These are phyloP conservation scores for Anthrax anthrax DNA, from an alignment of 2,888 invertebrate species.

Conservation along the genomic window DNA sequence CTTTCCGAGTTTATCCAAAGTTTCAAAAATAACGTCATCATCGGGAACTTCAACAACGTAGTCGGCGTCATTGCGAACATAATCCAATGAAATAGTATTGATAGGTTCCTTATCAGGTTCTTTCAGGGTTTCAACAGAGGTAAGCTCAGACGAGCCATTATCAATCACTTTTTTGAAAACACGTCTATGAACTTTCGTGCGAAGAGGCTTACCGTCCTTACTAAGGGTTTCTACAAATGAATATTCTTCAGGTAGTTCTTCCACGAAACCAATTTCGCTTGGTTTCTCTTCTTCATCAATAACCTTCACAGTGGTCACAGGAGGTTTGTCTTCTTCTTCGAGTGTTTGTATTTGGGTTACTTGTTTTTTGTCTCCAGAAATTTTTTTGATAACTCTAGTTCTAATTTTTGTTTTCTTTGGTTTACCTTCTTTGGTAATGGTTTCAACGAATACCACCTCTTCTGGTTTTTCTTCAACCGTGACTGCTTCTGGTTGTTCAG, in stretches of 20 bases:
- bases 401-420: constrained; percentile 20
- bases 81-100: constrained; percentile 20
- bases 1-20: constrained; percentile 17
- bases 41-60: constrained; percentile 27
- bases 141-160: constrained; percentile 22
- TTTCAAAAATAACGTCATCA: constrained; percentile 24
- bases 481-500: constrained; percentile 14
- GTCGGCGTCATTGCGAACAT: constrained; percentile 20
- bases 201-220: constrained; percentile 25
- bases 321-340: constrained; percentile 20
- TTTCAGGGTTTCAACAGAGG: constrained; percentile 20
- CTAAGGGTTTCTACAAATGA: constrained; percentile 28
- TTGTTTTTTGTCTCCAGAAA: constrained; percentile 17
- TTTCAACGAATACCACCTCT: constrained; percentile 11
- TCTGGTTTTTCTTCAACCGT: constrained; percentile 26
- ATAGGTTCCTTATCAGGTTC: constrained; percentile 24
- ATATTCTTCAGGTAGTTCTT: constrained; percentile 14
- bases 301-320: constrained; percentile 19
- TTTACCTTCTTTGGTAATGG: constrained; percentile 12
- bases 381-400: constrained; percentile 17
- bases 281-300: constrained; percentile 10
- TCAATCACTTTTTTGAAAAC: constrained; percentile 27
- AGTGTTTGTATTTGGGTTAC: constrained; percentile 19
- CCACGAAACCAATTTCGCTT: background rate
- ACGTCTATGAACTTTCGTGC: constrained; percentile 23